Percentiles rank a stretch among this genome's conserved stretches.
Evolutionary conservation across 2,888 invertebrate species (phyloP).

Genomic region (Drepana falcataria): DNA sequence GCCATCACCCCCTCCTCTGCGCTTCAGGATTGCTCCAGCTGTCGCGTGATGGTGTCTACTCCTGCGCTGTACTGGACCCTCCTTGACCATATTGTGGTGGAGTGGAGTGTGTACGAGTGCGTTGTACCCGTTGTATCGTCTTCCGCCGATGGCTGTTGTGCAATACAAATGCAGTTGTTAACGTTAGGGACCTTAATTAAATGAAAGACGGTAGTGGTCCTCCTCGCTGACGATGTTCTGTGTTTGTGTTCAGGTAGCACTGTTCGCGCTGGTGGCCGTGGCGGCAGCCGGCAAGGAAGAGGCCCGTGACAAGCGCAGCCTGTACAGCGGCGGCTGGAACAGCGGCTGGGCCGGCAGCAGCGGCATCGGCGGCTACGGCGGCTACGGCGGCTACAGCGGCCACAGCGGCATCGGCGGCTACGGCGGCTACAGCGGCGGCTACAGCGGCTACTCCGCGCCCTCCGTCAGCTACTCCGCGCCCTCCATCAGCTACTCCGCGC

Average conservation of each 20-base stretch:
- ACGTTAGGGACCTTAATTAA: too few species aligned
- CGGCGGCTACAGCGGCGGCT: conserved; percentile 3
- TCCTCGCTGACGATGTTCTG: too few species aligned
- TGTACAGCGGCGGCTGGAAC: conserved; percentile 14
- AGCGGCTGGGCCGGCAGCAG: conserved; percentile 9
- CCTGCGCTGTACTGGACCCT: too few species aligned
- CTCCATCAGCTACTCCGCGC: neutral
- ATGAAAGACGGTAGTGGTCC: too few species aligned
- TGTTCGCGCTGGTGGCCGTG: conserved; percentile 23
- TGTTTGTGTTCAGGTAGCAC: conserved; percentile 9
- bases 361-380: conserved; percentile 11
- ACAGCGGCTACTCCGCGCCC: conserved; percentile 3
- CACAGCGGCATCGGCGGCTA: conserved; percentile 4
- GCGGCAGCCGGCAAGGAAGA: conserved; percentile 22
- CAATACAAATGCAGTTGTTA: too few species aligned
- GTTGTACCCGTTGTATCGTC: too few species aligned
- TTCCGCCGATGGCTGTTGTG: too few species aligned
- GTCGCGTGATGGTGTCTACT: too few species aligned
- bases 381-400: neutral
- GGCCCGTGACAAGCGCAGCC: conserved; percentile 31
- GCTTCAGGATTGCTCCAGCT: too few species aligned
- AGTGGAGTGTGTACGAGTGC: too few species aligned
- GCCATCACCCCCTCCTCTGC: neutral
- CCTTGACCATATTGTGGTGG: too few species aligned
- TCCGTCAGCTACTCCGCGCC: neutral